A percentile compares a stretch with the other conserved stretches of the same genome.
Evolutionary conservation across 2,888 invertebrate species (phyloP).

Genomic region (Emmelina monodactyla): DNA sequence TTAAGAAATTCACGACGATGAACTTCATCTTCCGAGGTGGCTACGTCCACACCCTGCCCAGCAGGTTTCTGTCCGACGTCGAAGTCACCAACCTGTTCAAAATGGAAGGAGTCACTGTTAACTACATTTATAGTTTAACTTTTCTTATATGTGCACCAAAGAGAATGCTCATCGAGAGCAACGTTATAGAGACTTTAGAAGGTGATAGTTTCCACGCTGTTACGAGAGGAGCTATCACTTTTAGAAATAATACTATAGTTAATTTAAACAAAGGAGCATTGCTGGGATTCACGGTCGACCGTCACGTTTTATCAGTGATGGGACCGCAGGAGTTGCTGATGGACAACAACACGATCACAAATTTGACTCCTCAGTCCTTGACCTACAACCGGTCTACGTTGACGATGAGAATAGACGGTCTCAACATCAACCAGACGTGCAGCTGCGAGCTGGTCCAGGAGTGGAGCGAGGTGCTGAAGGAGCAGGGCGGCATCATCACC

Average conservation of each 20-base stretch:
- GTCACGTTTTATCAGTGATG: slow-evolving; percentile 43
- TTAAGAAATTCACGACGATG: slow-evolving; percentile 79
- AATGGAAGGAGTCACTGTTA: slow-evolving; percentile 71
- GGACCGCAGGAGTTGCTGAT: slow-evolving; percentile 63
- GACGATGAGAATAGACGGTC: slow-evolving; percentile 61
- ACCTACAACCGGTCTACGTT: slow-evolving; percentile 65
- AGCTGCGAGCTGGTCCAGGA: slow-evolving; percentile 56
- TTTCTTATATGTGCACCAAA: slow-evolving; percentile 72
- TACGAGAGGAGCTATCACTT: slow-evolving; percentile 68
- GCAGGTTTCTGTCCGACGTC: slow-evolving; percentile 77
- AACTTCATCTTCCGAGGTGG: slow-evolving; percentile 72
- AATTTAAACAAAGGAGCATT: slow-evolving; percentile 70
- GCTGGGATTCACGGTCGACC: slow-evolving; percentile 61
- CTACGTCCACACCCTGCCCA: slow-evolving; percentile 68
- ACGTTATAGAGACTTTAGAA: slow-evolving; percentile 65
- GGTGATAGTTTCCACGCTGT: slow-evolving; percentile 71
- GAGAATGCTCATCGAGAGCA: slow-evolving; percentile 69
- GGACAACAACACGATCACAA: slow-evolving; percentile 69
- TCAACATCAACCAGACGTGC: slow-evolving; percentile 68
- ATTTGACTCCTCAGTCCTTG: slow-evolving; percentile 65
- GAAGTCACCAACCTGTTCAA: slow-evolving; percentile 72
- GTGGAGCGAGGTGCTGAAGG: slow-evolving; percentile 37
- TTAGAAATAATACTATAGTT: slow-evolving; percentile 71
- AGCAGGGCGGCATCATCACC: slow-evolving; percentile 40
- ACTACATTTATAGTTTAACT: slow-evolving; percentile 71